Percentiles rank a stretch among this genome's conserved stretches.
These are phyloP conservation scores for Pangasius mekongensis DNA, from an alignment of 2,797 vertebrate genomes.

Conservation along the genomic window DNA sequence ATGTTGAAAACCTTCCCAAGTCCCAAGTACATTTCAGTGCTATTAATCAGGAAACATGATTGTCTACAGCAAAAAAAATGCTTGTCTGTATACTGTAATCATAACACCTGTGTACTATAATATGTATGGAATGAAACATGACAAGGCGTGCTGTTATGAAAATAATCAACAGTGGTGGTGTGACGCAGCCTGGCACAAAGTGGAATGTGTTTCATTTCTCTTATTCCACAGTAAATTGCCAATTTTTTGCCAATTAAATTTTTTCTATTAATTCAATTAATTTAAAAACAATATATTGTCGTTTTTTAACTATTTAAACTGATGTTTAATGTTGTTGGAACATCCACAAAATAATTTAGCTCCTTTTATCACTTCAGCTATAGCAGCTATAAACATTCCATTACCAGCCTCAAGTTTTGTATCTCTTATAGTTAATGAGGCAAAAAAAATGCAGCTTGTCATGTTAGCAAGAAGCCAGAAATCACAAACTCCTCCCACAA, in stretches of 20 bases:
- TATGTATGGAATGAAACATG: conserved; percentile 1
- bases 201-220: not conserved
- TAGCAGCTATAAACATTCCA: not conserved
- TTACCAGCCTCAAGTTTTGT: not conserved
- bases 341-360: not conserved
- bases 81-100: conserved; percentile 13
- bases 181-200: not conserved
- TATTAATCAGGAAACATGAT: not conserved
- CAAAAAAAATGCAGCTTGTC: not conserved
- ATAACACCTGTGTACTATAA: not conserved
- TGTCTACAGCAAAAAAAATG: not conserved
- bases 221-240: not conserved
- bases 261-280: not conserved
- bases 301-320: not conserved
- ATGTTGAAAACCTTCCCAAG: not conserved
- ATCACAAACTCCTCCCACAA: not conserved
- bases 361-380: not conserved
- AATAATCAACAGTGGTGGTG: not conserved
- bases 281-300: not conserved
- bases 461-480: not conserved
- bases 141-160: not conserved
- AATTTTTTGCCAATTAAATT: not conserved
- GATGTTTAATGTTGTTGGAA: not conserved
- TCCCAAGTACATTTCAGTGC: not conserved
- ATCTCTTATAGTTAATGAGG: not conserved